Conservation (phyloP, 2,888 invertebrate genomes). For the Zeuzera pyrina region DNA sequence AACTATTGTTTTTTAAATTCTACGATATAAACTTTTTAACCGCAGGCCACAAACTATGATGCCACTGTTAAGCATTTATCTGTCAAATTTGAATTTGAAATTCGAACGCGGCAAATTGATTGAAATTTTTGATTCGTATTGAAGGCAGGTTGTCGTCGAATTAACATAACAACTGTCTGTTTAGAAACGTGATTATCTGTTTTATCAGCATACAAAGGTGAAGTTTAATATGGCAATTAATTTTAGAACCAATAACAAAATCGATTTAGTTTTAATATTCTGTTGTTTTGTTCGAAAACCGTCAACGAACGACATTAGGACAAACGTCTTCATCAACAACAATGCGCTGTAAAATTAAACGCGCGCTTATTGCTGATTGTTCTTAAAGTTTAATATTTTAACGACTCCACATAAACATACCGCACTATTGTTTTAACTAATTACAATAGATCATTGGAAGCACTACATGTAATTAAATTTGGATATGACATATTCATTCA, state of each 20-base stretch:
- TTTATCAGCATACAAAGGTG: no score
- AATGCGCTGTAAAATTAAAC: constrained; percentile 36
- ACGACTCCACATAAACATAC: no score
- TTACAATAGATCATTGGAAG: no score
- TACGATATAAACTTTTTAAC: constrained; percentile 2
- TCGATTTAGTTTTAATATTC: no score
- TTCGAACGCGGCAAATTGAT: constrained; percentile 31
- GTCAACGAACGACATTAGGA: no score
- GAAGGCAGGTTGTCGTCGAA: constrained; percentile 34
- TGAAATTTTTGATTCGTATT: constrained; percentile 25
- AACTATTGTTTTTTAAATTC: neutral
- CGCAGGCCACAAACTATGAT: constrained; percentile 14
- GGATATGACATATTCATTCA: no score
- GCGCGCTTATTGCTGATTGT: constrained; percentile 49
- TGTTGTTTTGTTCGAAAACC: no score
- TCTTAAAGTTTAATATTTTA: constrained; percentile 11
- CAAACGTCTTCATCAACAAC: constrained; percentile 39
- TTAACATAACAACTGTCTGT: constrained; percentile 27
- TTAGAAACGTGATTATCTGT: constrained; percentile 2
- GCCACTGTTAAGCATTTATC: constrained; percentile 31
- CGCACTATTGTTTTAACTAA: no score
- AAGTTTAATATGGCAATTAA: no score
- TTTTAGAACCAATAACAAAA: no score
- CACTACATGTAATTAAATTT: no score
- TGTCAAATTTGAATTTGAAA: constrained; percentile 53